Conservation (phyloP, 2,113 vertebrate species). For the Eulacestoma nigropectus region DNA sequence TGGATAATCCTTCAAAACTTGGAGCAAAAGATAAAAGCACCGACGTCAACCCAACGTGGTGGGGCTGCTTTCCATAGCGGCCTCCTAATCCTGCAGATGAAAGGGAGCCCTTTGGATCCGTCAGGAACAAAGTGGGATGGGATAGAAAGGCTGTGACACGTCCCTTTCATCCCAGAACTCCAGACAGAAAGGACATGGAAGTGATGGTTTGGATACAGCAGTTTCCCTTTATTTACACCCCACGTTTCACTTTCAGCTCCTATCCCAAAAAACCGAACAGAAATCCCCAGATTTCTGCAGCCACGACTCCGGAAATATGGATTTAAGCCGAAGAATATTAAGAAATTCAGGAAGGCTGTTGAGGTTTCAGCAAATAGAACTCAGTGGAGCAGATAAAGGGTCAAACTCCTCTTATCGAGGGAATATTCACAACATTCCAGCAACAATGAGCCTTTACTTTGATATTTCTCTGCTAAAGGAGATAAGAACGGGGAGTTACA, state of each 20-base stretch:
- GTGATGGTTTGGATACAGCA: background rate
- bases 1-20: background rate
- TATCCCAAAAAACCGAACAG: background rate
- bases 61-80: background rate
- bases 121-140: background rate
- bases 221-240: background rate
- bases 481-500: background rate
- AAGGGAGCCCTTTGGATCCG: background rate
- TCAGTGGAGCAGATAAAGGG: background rate
- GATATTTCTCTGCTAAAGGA: background rate
- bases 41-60: background rate
- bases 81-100: background rate
- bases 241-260: background rate
- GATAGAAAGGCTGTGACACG: background rate
- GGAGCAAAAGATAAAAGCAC: conserved; percentile 8
- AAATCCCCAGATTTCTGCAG: background rate
- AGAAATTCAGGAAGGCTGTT: background rate
- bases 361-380: background rate
- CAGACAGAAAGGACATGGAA: background rate
- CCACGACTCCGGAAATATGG: rapidly evolving
- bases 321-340: background rate
- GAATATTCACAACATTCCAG: background rate
- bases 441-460: rapidly evolving
- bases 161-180: background rate
- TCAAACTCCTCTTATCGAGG: rapidly evolving